Evolutionary conservation across 1,140 invertebrate genomes (phyloP), one percentile per base, ranked within the genome.

Genomic region (Apis dorsata): DNA sequence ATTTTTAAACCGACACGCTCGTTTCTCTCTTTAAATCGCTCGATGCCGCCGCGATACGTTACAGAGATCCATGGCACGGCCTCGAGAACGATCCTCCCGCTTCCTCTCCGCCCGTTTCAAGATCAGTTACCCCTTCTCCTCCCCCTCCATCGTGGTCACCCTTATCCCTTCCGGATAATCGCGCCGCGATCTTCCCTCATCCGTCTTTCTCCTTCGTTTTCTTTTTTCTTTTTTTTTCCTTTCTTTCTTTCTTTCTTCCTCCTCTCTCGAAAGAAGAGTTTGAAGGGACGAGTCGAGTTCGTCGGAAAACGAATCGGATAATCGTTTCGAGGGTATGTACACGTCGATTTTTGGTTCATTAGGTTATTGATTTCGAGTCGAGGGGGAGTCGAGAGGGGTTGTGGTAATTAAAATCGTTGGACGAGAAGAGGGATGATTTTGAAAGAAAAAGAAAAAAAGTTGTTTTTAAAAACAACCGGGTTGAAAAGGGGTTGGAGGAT

Each of bases 21-120:
- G 88, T 90, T 89, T 85, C 86, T 91, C 89, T 90, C 87, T 87
- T 79, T 86, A 85, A 90, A 89, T 90, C 90, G 89, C 82, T 88
- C 88, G 88, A 85, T 90, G 79, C 83, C 71, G 74, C 75, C 51
- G 34, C 90, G 84, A 90, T 90, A 90, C 86, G 80, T 90, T 90
- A 90, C 80, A 59, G 10, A 74, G 85, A 81, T 83, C 77, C 85
- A 68, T 63, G 86, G 78, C 21, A 68, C 51, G 49, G 75, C 60
- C 55, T 70, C 68, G 63, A 53, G 34, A 72, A 66, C 63, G 73
- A 63, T 68, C 49, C 57, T 19, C 74, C 72, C 78, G 85, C 87
- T 87, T 81, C 86, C 81, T 79, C 57, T n/a, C 73, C 24, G n/a
- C 78, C 24, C 63, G 17, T 7, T 63, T 49, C 57, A 59, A 85